A percentile compares a stretch with the other conserved stretches of the same genome.
phyloP scores from a whole-genome alignment of 2,797 vertebrate species.

The Serranus cabrilla region DNA sequence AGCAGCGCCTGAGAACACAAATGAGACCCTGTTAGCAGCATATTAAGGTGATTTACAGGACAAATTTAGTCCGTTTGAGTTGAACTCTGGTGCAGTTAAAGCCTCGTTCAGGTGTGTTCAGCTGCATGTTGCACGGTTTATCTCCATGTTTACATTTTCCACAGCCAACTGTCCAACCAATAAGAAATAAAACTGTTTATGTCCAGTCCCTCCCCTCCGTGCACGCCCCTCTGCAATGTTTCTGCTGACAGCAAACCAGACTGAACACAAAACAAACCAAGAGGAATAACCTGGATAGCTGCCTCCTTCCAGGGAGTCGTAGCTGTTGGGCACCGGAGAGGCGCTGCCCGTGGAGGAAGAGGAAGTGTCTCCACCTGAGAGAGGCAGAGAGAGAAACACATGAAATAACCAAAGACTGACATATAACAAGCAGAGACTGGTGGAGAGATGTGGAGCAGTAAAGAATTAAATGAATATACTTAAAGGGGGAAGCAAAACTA shows the following conservation, averaged over 20 bases:
- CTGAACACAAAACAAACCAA: too few species aligned
- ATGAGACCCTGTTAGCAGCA: not conserved
- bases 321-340: conserved; percentile 93
- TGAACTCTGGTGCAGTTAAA: too few species aligned
- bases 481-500: not conserved
- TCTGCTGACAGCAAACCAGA: too few species aligned
- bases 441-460: not conserved
- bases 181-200: too few species aligned
- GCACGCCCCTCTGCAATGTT: too few species aligned
- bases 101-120: too few species aligned
- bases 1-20: not conserved
- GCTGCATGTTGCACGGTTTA: too few species aligned
- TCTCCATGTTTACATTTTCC: too few species aligned
- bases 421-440: not conserved
- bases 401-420: not conserved
- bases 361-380: conserved; percentile 92
- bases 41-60: not conserved
- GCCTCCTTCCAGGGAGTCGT: conserved; percentile 94
- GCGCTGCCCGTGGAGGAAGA: conserved; percentile 95
- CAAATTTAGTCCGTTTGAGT: too few species aligned
- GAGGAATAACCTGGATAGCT: conserved; percentile 93
- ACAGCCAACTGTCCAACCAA: too few species aligned
- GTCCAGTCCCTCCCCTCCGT: too few species aligned
- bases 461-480: not conserved
- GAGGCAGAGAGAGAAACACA: conserved; percentile 6